Percentiles rank a stretch among this genome's conserved stretches.
These are phyloP conservation scores for Physocephala rufipes DNA, from an alignment of 2,888 invertebrate genomes.

Conservation along the genomic window DNA sequence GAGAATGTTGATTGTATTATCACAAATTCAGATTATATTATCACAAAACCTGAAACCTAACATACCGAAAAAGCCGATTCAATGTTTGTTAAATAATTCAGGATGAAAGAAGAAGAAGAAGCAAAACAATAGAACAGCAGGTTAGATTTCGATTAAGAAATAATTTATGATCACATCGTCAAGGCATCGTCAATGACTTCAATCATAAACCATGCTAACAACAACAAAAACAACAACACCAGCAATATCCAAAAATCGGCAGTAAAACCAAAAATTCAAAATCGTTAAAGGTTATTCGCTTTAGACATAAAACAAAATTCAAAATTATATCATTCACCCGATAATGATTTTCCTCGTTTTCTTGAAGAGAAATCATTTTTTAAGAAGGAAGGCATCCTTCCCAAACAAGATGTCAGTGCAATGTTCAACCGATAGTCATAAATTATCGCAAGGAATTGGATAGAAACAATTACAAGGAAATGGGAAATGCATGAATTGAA, in stretches of 20 bases:
- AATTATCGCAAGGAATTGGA: conserved; percentile 20
- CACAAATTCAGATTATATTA: too few relatives aligned
- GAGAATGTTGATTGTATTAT: too few relatives aligned
- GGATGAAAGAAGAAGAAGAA: too few relatives aligned
- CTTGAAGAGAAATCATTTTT: too few relatives aligned
- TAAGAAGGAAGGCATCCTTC: background rate
- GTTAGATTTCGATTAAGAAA: conserved; percentile 8
- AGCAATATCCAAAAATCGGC: too few relatives aligned
- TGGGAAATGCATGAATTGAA: too few relatives aligned
- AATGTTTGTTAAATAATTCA: too few relatives aligned
- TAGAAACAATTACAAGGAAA: conserved; percentile 4
- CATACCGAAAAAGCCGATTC: too few relatives aligned
- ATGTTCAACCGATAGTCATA: conserved; percentile 2
- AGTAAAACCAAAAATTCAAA: background rate
- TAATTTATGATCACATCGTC: conserved; percentile 32
- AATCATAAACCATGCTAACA: conserved; percentile 17
- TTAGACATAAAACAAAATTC: background rate
- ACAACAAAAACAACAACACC: background rate
- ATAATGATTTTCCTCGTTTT: conserved; percentile 17
- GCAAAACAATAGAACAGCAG: too few relatives aligned
- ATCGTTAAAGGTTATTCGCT: conserved; percentile 29
- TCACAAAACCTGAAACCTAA: too few relatives aligned
- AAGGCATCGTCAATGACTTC: background rate
- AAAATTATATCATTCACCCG: conserved; percentile 22
- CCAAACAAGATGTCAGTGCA: conserved; percentile 10